A percentile compares a stretch with the other conserved stretches of the same genome.
Evolutionary conservation across 1,140 invertebrate species (phyloP).

Genomic region (Drosophila grimshawi): DNA sequence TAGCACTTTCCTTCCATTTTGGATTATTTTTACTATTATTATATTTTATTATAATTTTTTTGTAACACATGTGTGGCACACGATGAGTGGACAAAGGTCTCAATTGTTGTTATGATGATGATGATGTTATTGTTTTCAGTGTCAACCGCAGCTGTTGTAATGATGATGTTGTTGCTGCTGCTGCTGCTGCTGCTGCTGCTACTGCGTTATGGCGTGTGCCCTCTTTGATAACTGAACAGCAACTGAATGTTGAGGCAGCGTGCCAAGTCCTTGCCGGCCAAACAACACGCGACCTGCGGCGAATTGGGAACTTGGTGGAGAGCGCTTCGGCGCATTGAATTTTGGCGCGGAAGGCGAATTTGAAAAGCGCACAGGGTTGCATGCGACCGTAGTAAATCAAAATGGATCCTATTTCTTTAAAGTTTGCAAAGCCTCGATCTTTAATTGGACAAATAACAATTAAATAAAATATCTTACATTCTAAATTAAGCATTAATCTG

Average conservation of each 20-base stretch:
- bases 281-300: slow-evolving; percentile 41
- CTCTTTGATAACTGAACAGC: slow-evolving; percentile 57
- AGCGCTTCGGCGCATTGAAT: slow-evolving; percentile 60
- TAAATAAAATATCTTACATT: not conserved
- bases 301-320: slow-evolving; percentile 12
- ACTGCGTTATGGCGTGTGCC: slow-evolving; percentile 30
- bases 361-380: slow-evolving; percentile 52
- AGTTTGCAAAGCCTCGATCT: no score
- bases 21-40: not conserved
- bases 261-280: slow-evolving; percentile 61
- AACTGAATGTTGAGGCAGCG: slow-evolving; percentile 56
- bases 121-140: slow-evolving; percentile 33
- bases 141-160: slow-evolving; percentile 4
- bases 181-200: not conserved
- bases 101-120: slow-evolving; percentile 39
- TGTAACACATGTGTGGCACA: slow-evolving; percentile 54
- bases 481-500: not conserved
- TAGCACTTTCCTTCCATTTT: slow-evolving; percentile 52
- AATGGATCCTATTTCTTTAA: not conserved
- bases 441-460: not conserved
- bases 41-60: slow-evolving; percentile 8
- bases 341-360: slow-evolving; percentile 52
- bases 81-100: slow-evolving; percentile 64
- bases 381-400: slow-evolving; percentile 31
- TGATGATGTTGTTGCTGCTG: slow-evolving; percentile 13